Evolutionary conservation across 2,113 vertebrate species (phyloP).

Genomic region (Toxostoma redivivum): DNA sequence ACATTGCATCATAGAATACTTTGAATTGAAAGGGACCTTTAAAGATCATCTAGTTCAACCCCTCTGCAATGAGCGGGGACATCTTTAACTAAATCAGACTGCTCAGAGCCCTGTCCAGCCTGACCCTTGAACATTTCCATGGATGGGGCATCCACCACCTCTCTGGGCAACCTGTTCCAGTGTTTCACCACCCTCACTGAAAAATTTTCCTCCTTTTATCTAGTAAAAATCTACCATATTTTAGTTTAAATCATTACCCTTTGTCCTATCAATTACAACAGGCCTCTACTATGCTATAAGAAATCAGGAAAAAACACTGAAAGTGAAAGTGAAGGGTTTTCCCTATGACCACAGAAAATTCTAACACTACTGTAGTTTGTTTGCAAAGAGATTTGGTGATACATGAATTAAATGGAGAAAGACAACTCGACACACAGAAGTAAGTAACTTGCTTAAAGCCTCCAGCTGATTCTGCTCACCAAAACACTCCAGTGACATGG

Average conservation of each 20-base stretch:
- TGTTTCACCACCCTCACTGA: not conserved
- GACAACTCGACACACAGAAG: not conserved
- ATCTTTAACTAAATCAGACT: not conserved
- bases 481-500: not conserved
- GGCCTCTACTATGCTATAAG: not conserved
- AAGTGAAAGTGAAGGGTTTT: not conserved
- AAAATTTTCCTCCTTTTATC: not conserved
- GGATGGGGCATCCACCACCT: not conserved
- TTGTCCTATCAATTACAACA: not conserved
- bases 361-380: not conserved
- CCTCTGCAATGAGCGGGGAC: not conserved
- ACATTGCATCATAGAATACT: not conserved
- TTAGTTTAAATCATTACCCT: not conserved
- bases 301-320: not conserved
- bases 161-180: not conserved
- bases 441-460: not conserved
- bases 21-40: not conserved
- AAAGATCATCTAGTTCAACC: not conserved
- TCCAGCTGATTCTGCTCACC: not conserved
- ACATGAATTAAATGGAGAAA: not conserved
- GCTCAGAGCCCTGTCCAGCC: not conserved
- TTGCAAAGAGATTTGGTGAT: not conserved
- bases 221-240: not conserved
- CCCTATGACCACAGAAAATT: not conserved
- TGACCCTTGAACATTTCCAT: not conserved